Evolutionary conservation across 2,113 vertebrate species (phyloP), one percentile per base, ranked within the genome.

Genomic region (Tringa solitaria): DNA sequence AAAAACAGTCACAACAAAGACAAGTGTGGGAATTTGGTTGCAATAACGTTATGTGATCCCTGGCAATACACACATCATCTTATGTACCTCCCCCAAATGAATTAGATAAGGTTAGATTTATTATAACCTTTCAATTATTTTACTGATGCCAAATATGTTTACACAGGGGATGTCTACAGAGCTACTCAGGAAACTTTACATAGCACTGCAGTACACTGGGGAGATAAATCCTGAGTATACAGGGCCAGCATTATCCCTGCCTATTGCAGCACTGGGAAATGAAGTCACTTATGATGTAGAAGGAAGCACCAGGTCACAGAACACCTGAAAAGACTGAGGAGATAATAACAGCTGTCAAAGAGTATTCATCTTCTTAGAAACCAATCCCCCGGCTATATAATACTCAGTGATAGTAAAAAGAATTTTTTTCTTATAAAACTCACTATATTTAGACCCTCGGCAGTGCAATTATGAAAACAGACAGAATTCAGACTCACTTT

Each of bases 101-200:
- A 89, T 79, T 43, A 82, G 87, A 39, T 85, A 54, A 46, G 27
- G 51, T 94, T 90, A 86, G 56, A 74, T 78, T 86, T 90, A 90
- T 93, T 93, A 81, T n/a, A 90, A 92, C 51, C 48, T 84, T 91
- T 80, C 60, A 81, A 61, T 87, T 87, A 81, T 87, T 93, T 92
- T 84, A 90, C 64, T 81, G 53, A 84, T 95, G 89, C 48, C 60
- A 85, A 91, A 76, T 82, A 37, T 72, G 67, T 93, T 95, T 91
- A 80, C 67, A 73, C 26, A 89, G 33, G 45, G 50, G 26, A 69
- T 61, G 56, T 81, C 89, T 91, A 64, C 69, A 72, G 64, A 84
- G 48, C 45, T 84, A 81, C 73, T 80, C 86, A 27, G 54, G 59
- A 96, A 95, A 90, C 54, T 92, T 90, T 59, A 84, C 45, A 57